A percentile compares a stretch with the other conserved stretches of the same genome.
Evolutionary conservation across 2,113 vertebrate genomes (phyloP).

Genomic region (Nymphicus hollandicus): DNA sequence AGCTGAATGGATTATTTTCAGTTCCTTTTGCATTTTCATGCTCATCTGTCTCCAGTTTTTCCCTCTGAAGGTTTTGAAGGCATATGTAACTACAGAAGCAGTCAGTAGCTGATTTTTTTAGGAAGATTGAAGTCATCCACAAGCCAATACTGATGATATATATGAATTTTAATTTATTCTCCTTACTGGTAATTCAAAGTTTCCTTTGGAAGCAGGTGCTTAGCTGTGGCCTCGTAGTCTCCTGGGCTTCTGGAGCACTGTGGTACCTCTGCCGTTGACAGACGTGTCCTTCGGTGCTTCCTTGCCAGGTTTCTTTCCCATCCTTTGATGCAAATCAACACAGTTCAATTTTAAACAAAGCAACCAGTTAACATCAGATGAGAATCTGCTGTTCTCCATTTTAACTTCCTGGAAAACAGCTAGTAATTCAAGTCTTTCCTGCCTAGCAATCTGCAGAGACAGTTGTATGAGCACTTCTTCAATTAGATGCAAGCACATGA

Average conservation of each 20-base stretch:
- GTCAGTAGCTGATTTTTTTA: background rate
- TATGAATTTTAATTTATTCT: background rate
- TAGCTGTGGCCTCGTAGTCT: background rate
- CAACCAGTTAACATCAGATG: background rate
- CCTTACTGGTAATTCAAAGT: background rate
- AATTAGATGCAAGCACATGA: background rate
- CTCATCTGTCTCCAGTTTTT: background rate
- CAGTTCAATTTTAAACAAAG: background rate
- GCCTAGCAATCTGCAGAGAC: background rate
- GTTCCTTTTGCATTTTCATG: slow-evolving; percentile 13
- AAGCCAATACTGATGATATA: background rate
- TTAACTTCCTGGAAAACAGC: background rate
- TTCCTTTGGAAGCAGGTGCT: background rate
- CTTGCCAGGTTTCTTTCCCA: background rate
- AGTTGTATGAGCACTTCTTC: background rate
- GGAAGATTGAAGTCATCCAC: background rate
- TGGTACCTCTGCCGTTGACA: background rate
- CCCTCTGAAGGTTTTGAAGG: background rate
- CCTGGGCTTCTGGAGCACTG: background rate
- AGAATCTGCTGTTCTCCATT: background rate
- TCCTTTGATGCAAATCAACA: background rate
- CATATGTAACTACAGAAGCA: background rate
- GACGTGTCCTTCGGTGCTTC: background rate
- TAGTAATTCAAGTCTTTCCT: background rate
- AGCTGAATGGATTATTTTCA: background rate